Base-by-base conservation (phyloP, 1,140 invertebrate species). In the Aradophagus sp. region DNA sequence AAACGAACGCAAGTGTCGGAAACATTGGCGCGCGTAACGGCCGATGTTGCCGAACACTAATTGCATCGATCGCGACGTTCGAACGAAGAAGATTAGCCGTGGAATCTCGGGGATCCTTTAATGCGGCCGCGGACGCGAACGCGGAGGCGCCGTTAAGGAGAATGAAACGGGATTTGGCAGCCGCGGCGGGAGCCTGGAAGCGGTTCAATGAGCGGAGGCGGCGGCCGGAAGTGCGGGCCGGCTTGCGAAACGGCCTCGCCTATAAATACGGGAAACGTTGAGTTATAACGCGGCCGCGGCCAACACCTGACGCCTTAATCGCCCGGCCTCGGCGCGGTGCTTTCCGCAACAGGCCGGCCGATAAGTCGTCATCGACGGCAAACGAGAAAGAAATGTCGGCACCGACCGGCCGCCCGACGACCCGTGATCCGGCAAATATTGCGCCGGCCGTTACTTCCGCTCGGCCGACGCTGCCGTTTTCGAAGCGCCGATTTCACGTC, bases 241-340 rank as follows among this genome's bases (percentile, higher is more conserved):
- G 10, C 56, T 63, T 52, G 59, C 58, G 44, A 58, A 63, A 53
- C 35, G 26, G 17, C 17, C 34, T 45, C 13, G 48, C 12, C 52
- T 70, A 70, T 70, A 70, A 70, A 63, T 70, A 70, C 45, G 15
- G 42, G 53, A 71, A 71, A 71, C 32, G 50, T 63, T 71, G 68
- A 65, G 65, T 48, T 71, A 71, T 71, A 65, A 59, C 59, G 52
- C 35, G 36, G 26, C n/a, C 42, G 39, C 45, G 58, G 52, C 59
- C 23, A 52, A 52, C 68, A 59, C 59, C 59, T 71, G 68, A 44
- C 68, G 48, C 47, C 58, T 63, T 70, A 63, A 58, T 69, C 55
- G 66, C 23, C 20, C 13, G 23, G 26, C 11, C 39, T 65, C 61
- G 41, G 56, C 62, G 55, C n/a, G n/a, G n/a, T n/a, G n/a, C n/a